Evolutionary conservation across 92 coral and sea anemone species (phyloP), one percentile per base, ranked within the genome.

Genomic region (Umimayanthus kanabou): DNA sequence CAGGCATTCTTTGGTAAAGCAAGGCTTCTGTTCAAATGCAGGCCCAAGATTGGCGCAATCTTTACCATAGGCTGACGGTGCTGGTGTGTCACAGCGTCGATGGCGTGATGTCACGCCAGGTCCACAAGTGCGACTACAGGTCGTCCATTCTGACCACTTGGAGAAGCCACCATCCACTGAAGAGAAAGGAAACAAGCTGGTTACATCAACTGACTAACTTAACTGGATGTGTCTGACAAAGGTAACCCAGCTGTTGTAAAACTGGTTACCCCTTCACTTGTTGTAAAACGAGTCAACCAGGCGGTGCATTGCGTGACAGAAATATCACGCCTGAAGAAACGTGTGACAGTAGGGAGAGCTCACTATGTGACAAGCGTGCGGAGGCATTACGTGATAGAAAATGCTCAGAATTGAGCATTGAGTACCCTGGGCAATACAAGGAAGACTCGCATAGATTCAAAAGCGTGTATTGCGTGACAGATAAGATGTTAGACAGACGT

Each of bases 51-150:
- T 94, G 9, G 99, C 90, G 89, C 99, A 97, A 87, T 95, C 99
- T 39, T 92, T 94, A 11, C 99, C 98, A 72, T 95, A 93, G 6
- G 96, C 92, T 45, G 99, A 88, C 15, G 99, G 99, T 11, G 90
- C 67, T 20, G 99, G 99, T 14, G 90, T 88, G 88, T 95, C 93
- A 55, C 99, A 97, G 1, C 92, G 89, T 72, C 99, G 93, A 77
- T 97, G 99, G 22, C 99, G 93, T 15, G 99, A 95, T 37, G 98
- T 93, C 77, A 97, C 96, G 33, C 99, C 99, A 80, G 99, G 98
- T 11, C 98, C 98, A 73, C 99, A 97, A 18, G 93, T 91, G 15
- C 98, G 93, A 76, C 98, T 95, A 88, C 99, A 97, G 13, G 90
- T 76, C 45, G 98, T 92, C 98, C 98, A 97, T 25, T 83, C 93